Conservation (phyloP, 2,113 vertebrate species). For the Melanerpes aurifrons region DNA sequence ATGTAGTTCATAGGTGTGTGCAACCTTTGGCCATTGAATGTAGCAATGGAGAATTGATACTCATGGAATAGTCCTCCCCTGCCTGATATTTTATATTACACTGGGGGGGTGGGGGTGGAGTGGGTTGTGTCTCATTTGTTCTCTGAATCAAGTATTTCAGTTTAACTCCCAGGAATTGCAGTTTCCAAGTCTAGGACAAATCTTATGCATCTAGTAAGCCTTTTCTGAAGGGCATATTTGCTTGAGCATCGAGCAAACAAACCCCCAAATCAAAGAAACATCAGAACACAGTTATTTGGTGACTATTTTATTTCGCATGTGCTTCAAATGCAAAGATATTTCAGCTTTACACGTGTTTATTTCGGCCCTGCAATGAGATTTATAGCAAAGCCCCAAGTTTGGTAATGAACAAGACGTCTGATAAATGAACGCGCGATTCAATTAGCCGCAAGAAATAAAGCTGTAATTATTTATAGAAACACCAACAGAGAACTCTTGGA, state of each 20-base stretch:
- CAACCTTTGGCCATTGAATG: not conserved
- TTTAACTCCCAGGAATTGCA: not conserved
- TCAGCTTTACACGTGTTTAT: not conserved
- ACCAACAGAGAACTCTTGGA: not conserved
- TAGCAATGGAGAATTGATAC: not conserved
- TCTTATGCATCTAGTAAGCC: not conserved
- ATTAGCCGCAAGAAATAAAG: not conserved
- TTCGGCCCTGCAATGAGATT: not conserved
- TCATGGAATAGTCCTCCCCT: not conserved
- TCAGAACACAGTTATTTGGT: not conserved
- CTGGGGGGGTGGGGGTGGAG: not conserved
- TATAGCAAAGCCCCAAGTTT: not conserved
- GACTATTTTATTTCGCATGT: not conserved
- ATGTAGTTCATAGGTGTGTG: constrained; percentile 7
- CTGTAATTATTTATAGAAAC: constrained; percentile 25
- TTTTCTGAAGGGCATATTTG: constrained; percentile 46
- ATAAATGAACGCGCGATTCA: not conserved
- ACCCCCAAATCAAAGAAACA: constrained; percentile 11
- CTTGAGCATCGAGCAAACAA: constrained; percentile 33
- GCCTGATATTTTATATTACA: not conserved
- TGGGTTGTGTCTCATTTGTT: not conserved
- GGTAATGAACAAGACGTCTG: not conserved
- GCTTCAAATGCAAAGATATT: not conserved
- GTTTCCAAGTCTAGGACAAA: constrained; percentile 53
- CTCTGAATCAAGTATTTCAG: not conserved